These are phyloP conservation scores for Drosophila siamana DNA, from an alignment of 2,888 invertebrate genomes.

Conservation along the genomic window DNA sequence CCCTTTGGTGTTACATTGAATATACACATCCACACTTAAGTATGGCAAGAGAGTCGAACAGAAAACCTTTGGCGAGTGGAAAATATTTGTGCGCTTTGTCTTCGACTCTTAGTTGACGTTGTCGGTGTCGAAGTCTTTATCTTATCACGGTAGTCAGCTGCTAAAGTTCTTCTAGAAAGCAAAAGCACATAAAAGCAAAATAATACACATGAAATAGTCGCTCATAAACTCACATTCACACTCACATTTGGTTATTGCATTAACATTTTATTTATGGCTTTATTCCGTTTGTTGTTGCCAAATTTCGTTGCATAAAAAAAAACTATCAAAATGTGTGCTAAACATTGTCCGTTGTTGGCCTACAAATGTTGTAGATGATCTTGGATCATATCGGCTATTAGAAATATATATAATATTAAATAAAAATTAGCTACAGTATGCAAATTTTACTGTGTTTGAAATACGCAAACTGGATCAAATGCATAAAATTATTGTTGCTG, in stretches of 20 bases:
- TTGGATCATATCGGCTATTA: neutral
- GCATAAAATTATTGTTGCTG: neutral
- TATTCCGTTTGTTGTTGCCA: slow-evolving; percentile 15
- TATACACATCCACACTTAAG: neutral
- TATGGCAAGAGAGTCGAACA: neutral
- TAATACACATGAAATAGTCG: slow-evolving; percentile 12
- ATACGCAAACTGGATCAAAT: neutral
- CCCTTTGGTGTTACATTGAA: neutral
- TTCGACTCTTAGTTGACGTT: slow-evolving; percentile 15
- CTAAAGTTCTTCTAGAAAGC: slow-evolving; percentile 44
- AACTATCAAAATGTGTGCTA: neutral
- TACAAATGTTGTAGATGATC: neutral
- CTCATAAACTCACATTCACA: slow-evolving; percentile 8
- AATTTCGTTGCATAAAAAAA: slow-evolving; percentile 12
- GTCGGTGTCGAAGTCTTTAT: slow-evolving; percentile 43
- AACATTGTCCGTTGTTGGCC: neutral
- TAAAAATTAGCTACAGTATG: neutral
- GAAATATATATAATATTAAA: neutral
- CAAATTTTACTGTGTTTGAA: neutral
- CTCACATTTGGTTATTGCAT: neutral
- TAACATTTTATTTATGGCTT: slow-evolving; percentile 31
- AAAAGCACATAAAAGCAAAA: slow-evolving; percentile 26
- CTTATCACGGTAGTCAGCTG: slow-evolving; percentile 54
- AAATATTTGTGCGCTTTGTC: slow-evolving; percentile 20
- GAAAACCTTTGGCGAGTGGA: neutral